Evolutionary conservation across 2,113 vertebrate species (phyloP).

Genomic region (Circaetus gallicus): DNA sequence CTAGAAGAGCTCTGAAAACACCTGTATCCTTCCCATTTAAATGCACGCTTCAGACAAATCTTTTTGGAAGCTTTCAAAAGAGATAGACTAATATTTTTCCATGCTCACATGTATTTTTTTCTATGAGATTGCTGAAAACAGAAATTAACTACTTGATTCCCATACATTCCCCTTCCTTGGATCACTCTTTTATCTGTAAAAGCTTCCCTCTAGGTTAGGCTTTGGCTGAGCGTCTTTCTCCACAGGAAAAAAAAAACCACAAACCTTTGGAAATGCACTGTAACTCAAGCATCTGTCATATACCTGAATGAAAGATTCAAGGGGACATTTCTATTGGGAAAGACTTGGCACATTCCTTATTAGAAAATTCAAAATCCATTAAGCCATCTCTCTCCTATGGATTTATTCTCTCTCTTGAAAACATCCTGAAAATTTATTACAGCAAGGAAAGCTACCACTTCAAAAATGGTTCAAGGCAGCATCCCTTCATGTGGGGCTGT

Average conservation of each 20-base stretch:
- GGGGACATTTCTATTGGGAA: background rate
- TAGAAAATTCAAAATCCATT: slow-evolving; percentile 57
- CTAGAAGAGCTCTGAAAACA: slow-evolving; percentile 74
- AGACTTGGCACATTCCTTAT: background rate
- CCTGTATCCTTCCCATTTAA: slow-evolving; percentile 75
- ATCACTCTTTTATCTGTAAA: background rate
- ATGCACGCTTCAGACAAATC: slow-evolving; percentile 73
- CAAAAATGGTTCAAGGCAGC: background rate
- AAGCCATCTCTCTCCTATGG: background rate
- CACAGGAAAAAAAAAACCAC: background rate
- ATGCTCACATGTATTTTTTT: slow-evolving; percentile 50
- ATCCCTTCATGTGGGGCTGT: background rate
- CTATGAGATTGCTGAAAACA: slow-evolving; percentile 28
- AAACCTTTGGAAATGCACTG: background rate
- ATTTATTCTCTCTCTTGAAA: slow-evolving; percentile 41
- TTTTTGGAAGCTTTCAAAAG: slow-evolving; percentile 68
- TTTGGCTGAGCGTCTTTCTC: background rate
- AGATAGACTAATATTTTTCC: slow-evolving; percentile 61
- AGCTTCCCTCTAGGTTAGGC: background rate
- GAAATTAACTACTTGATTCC: slow-evolving; percentile 63
- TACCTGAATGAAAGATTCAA: background rate
- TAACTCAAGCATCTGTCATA: background rate
- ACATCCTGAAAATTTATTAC: slow-evolving; percentile 1
- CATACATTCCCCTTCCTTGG: background rate
- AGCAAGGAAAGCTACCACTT: background rate